Evolutionary conservation across 2,888 invertebrate species (phyloP), one percentile per base, ranked within the genome.

Genomic region (Chydorus sphaericus): DNA sequence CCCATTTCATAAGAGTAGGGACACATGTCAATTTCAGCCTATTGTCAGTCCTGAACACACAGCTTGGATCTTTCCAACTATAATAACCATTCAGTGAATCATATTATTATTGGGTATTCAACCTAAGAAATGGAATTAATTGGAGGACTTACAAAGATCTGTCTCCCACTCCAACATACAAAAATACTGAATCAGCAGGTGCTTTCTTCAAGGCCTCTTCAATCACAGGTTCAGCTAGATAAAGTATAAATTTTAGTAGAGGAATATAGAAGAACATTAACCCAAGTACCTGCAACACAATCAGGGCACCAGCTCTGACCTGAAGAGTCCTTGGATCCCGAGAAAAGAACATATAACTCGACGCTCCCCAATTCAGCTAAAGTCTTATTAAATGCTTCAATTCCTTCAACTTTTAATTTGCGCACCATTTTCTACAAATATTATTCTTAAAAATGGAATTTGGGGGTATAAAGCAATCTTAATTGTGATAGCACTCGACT

Each of bases 291-390:
- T 73, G 76, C 76, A 14, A 83, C 82, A 70, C 92, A 92, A 68
- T 92, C 92, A 0, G 83, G 80, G 66, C 92, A 92, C 92, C 92
- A 92, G 68, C 88, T 91, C 56, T 77, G 69, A 44, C 44, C 44
- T 23, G 75, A 70, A 1, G 75, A 67, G 52, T 75, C 66, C 68
- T 81, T 81, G 37, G 77, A 72, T 20, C 85, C 86, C 61, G 75
- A 77, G 66, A 82, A 86, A 63, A 80, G 76, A 53, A 83, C 71
- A 60, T 78, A 68, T 37, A 76, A 67, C 6, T 73, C 72, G 2
- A 56, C 51, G 26, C 71, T 66, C 55, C 77, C 71, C 48, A 81
- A 71, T 11, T 69, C 68, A 59, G 76, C 68, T 31, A 78, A 73
- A 63, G 77, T 78, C 62, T 77, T 71, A 1, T 71, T 64, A 65